phyloP scores from a whole-genome alignment of 2,797 vertebrate species.

The Novumbra hubbsi region DNA sequence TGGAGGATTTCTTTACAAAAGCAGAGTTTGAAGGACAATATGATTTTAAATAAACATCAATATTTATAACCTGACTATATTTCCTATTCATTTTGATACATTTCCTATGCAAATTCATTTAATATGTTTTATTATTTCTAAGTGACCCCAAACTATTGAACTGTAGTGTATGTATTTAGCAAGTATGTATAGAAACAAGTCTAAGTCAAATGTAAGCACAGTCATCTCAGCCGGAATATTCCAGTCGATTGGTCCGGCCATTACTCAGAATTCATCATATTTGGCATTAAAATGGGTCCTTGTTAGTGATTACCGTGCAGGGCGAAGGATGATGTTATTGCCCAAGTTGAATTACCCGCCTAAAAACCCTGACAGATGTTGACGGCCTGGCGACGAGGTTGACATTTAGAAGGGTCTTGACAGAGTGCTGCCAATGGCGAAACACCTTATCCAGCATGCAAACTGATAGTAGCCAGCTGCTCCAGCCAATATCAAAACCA shows the following conservation, averaged over 20 bases:
- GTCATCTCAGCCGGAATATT: constrained; percentile 49
- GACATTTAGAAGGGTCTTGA: constrained; percentile 4
- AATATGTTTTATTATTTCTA: no score
- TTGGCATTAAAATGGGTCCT: constrained; percentile 18
- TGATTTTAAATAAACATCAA: no score
- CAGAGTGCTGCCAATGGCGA: constrained; percentile 15
- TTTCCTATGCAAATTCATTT: no score
- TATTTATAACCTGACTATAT: no score
- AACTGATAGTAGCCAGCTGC: background rate
- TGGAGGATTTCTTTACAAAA: no score
- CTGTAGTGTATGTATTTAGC: no score
- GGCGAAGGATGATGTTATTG: constrained; percentile 24
- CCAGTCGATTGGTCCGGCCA: constrained; percentile 44
- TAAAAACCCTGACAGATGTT: constrained; percentile 11
- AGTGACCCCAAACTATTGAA: constrained; percentile 23
- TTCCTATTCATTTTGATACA: no score
- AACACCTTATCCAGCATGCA: background rate
- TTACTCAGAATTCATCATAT: constrained; percentile 33
- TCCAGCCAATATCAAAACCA: background rate
- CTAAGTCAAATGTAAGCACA: background rate
- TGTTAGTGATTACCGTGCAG: constrained; percentile 32
- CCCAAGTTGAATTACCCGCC: constrained; percentile 22
- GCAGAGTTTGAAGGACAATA: no score
- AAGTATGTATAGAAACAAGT: no score
- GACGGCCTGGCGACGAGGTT: constrained; percentile 13